phyloP scores from a whole-genome alignment of 2,888 invertebrate species.

The Hypsopygia costalis region DNA sequence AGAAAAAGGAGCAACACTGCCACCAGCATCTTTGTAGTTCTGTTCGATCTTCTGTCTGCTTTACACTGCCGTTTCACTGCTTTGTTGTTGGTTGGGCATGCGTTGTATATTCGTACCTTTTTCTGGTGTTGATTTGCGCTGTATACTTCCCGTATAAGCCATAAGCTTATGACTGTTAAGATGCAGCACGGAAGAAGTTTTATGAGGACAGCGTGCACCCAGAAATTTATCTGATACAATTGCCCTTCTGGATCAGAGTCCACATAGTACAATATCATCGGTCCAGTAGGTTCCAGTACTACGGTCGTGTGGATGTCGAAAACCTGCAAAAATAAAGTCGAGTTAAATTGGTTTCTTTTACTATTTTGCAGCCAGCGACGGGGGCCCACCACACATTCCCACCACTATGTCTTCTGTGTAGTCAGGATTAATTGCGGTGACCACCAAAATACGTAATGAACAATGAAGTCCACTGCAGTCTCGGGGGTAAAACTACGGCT shows the following conservation, averaged over 20 bases:
- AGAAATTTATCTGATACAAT: slow-evolving; percentile 86
- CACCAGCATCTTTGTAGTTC: slow-evolving; percentile 94
- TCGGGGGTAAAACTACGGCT: too few relatives aligned
- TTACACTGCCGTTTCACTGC: slow-evolving; percentile 60
- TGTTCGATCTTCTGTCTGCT: slow-evolving; percentile 79
- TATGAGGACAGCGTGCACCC: slow-evolving; percentile 89
- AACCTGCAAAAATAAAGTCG: slow-evolving; percentile 38
- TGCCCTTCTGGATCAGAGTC: slow-evolving; percentile 81
- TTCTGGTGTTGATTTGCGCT: slow-evolving; percentile 85
- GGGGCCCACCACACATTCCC: too few relatives aligned
- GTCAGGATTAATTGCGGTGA: too few relatives aligned
- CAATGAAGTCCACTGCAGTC: too few relatives aligned
- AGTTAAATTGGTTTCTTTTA: background rate
- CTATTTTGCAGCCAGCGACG: too few relatives aligned
- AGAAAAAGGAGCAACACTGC: slow-evolving; percentile 93
- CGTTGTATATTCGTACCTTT: slow-evolving; percentile 72
- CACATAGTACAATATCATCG: slow-evolving; percentile 68
- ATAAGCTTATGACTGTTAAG: slow-evolving; percentile 86
- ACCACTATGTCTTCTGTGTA: too few relatives aligned
- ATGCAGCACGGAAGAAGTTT: slow-evolving; percentile 90
- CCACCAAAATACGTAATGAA: too few relatives aligned
- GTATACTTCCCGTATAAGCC: slow-evolving; percentile 86
- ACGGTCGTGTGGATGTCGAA: slow-evolving; percentile 73
- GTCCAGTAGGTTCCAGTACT: slow-evolving; percentile 72
- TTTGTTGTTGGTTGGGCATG: slow-evolving; percentile 62